A percentile compares a stretch with the other conserved stretches of the same genome.
phyloP scores from a whole-genome alignment of 2,888 invertebrate species.

The Lagria hirta region DNA sequence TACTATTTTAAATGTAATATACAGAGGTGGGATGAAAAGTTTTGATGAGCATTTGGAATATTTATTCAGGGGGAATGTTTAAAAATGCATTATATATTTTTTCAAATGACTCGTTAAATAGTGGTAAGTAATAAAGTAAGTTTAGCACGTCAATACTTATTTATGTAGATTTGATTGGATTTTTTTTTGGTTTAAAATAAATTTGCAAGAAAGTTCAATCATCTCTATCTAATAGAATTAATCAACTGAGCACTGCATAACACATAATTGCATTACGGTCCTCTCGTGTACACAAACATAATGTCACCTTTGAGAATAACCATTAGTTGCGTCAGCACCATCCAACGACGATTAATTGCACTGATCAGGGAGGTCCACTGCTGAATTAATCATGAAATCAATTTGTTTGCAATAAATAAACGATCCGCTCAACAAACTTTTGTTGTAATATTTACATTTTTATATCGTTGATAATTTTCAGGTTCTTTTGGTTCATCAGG shows the following conservation, averaged over 20 bases:
- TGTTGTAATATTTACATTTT: no score
- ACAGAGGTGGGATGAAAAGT: no score
- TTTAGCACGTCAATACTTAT: no score
- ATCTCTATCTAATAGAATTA: not conserved
- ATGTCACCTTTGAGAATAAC: slow-evolving; percentile 11
- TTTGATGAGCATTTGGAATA: no score
- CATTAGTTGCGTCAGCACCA: slow-evolving; percentile 13
- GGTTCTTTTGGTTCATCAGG: slow-evolving; percentile 88
- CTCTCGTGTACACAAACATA: slow-evolving; percentile 12
- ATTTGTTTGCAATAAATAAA: slow-evolving; percentile 2
- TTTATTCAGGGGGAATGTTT: no score
- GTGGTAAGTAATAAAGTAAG: no score
- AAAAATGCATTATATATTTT: no score
- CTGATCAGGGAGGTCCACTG: not conserved
- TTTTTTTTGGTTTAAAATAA: not conserved
- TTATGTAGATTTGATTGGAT: no score
- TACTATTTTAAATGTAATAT: no score
- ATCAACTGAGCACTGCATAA: not conserved
- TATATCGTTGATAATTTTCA: no score
- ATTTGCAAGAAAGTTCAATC: not conserved
- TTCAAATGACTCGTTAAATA: no score
- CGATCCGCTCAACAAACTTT: no score
- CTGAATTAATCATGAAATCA: slow-evolving; percentile 5
- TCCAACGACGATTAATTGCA: slow-evolving; percentile 13
- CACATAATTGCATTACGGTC: slow-evolving; percentile 15